A percentile compares a stretch with the other conserved stretches of the same genome.
These are phyloP conservation scores for Gallinago nigripennis DNA, from an alignment of 2,797 vertebrate species.

Conservation along the genomic window DNA sequence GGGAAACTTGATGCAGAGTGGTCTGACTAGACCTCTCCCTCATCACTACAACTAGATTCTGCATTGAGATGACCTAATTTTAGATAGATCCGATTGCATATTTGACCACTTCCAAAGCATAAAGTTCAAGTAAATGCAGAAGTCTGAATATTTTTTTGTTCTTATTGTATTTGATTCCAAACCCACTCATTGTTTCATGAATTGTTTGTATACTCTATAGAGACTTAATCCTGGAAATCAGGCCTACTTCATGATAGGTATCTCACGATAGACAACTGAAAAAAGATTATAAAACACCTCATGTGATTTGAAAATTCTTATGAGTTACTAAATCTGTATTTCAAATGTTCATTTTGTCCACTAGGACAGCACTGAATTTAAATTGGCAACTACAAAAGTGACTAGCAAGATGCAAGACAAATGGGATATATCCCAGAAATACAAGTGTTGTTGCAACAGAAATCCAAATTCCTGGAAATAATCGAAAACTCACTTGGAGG, in stretches of 20 bases:
- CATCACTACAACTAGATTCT: not conserved
- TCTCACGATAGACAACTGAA: not conserved
- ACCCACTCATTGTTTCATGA: not conserved
- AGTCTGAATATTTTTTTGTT: not conserved
- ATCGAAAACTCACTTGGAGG: not conserved
- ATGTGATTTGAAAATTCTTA: not conserved
- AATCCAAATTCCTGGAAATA: not conserved
- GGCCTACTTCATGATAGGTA: not conserved
- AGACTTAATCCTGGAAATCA: not conserved
- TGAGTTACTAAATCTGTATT: not conserved
- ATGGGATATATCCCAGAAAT: not conserved
- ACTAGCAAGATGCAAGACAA: not conserved
- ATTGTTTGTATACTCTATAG: not conserved
- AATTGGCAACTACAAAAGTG: not conserved
- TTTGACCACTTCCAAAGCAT: not conserved
- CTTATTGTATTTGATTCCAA: not conserved
- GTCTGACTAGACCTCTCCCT: not conserved
- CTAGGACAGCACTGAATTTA: not conserved
- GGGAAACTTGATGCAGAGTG: not conserved
- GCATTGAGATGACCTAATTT: not conserved
- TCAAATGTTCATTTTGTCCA: not conserved
- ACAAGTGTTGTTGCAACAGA: not conserved
- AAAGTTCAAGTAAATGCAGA: not conserved
- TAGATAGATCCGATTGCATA: not conserved
- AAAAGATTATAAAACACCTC: not conserved